Evolutionary conservation across 2,797 vertebrate genomes (phyloP).

Genomic region (Aeoliscus strigatus): DNA sequence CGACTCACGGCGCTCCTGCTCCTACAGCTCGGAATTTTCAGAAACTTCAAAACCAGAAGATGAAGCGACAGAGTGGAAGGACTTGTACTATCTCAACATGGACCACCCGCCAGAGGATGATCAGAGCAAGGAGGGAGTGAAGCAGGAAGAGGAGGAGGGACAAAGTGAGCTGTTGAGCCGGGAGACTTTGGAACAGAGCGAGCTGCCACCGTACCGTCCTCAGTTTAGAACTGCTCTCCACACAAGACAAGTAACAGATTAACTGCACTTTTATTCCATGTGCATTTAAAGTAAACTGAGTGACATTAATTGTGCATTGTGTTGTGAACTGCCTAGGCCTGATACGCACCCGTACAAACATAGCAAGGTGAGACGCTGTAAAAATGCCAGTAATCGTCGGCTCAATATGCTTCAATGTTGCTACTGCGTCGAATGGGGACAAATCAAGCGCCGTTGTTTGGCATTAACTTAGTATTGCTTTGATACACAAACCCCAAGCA

Average conservation of each 20-base stretch:
- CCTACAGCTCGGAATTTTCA: constrained; percentile 80
- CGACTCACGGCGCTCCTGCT: constrained; percentile 63
- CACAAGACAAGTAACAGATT: constrained; percentile 56
- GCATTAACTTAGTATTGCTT: too few species aligned
- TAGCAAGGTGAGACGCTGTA: constrained; percentile 17
- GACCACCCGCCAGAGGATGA: constrained; percentile 59
- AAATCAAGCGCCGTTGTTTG: too few species aligned
- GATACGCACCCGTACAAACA: constrained; percentile 2
- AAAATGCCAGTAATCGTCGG: constrained; percentile 24
- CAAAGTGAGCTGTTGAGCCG: constrained; percentile 39
- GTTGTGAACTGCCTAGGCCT: constrained; percentile 1
- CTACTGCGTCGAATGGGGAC: constrained; percentile 30
- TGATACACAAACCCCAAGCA: neutral
- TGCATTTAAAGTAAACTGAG: neutral
- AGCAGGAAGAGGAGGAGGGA: constrained; percentile 35
- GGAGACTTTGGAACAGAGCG: constrained; percentile 41
- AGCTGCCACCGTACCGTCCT: constrained; percentile 75
- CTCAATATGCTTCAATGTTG: constrained; percentile 44
- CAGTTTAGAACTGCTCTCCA: constrained; percentile 78
- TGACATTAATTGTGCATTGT: constrained; percentile 5
- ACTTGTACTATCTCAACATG: constrained; percentile 77
- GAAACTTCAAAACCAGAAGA: constrained; percentile 76
- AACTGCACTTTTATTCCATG: constrained; percentile 27
- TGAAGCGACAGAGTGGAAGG: constrained; percentile 37
- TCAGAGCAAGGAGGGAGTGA: constrained; percentile 52